phyloP scores from a whole-genome alignment of 2,797 vertebrate species.

The Acanthurus lineatus region DNA sequence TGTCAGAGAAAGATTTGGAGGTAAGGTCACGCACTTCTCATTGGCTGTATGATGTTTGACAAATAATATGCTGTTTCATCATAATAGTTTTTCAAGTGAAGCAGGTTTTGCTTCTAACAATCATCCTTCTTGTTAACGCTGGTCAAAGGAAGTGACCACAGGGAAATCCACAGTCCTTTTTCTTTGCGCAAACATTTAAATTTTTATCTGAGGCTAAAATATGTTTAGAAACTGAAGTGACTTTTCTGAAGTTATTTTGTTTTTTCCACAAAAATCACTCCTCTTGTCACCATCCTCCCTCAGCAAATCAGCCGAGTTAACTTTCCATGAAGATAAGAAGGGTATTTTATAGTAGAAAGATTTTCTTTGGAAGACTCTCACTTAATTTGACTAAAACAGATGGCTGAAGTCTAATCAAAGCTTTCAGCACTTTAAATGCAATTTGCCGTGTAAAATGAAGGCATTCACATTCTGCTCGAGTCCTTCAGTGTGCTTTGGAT shows the following conservation, averaged over 20 bases:
- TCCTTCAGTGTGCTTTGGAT: no score
- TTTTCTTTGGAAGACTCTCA: background rate
- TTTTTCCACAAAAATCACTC: no score
- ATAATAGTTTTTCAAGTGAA: background rate
- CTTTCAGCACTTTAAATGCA: no score
- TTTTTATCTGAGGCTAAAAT: background rate
- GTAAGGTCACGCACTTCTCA: constrained; percentile 52
- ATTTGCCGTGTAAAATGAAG: no score
- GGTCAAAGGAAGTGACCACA: background rate
- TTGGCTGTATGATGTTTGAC: background rate
- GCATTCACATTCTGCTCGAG: no score
- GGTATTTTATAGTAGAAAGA: background rate
- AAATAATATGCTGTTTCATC: background rate
- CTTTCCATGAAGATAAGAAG: background rate
- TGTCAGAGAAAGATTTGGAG: constrained; percentile 86
- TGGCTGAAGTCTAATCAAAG: background rate
- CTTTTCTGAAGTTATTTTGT: no score
- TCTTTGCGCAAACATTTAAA: background rate
- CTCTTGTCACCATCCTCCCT: background rate
- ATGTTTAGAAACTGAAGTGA: no score
- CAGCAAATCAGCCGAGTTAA: background rate
- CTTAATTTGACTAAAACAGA: background rate
- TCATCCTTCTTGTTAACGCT: background rate
- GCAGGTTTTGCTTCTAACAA: background rate
- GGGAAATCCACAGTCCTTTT: background rate